Base-by-base conservation (phyloP, 2,888 invertebrate species). In the Polydesmus complanatus region DNA sequence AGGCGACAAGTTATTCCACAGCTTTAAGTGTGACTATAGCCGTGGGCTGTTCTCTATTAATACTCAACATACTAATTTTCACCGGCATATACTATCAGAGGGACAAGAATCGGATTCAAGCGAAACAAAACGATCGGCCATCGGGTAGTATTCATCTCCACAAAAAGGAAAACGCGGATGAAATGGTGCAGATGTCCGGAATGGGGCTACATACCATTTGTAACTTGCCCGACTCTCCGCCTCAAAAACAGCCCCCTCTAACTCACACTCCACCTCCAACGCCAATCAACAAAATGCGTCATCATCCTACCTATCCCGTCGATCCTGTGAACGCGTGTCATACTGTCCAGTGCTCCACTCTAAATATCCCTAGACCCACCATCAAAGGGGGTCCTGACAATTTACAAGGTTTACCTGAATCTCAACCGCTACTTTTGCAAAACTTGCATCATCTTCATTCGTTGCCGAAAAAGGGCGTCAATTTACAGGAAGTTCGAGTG, bases 21-120 rank as follows among this genome's bases (percentile, higher is more conserved):
- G 92, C 92, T 1, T 76, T 93, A 18, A 90, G 90, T 73, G 90
- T 92, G 0, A 93, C 92, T 21, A 91, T 95, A 68, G 94, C 93
- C 55, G 92, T 95, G 65, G 95, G 95, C 49, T 92, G 93, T 71
- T 91, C 91, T 2, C 76, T 95, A 62, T 79, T 95, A 23, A 90
- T 94, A 69, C 78, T 95, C 2, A 95, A 95, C 72, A 88, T 94
- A 54, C 77, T 94, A 27, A 91, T 95, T 70, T 94, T 94, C 71
- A 93, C 93, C 59, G 93, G 91, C 2, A 90, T 94, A 0, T 94
- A 93, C 73, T 94, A 94, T 71, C 93, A 94, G 71, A 68, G 75
- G 61, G 73, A 75, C 58, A 64, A 64, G 47, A 64, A 64, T 60
- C 60, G 64, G 47, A 52, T 64, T 51, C 64, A 64, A 54, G 64